Base-by-base conservation (phyloP, 2,888 invertebrate species). In the Tetranychus truncatus region DNA sequence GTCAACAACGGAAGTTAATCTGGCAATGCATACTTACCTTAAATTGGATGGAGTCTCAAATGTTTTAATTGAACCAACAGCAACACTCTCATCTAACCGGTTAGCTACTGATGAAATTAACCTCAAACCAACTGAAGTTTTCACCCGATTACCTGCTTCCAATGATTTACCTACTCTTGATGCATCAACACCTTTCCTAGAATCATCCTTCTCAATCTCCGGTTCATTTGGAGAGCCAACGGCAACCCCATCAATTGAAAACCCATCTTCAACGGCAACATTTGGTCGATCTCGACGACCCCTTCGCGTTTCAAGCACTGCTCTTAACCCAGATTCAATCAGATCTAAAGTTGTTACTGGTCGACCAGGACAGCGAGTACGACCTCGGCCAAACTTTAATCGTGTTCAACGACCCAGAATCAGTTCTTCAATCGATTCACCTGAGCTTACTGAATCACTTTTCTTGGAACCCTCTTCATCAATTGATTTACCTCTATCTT, bases 1-100 rank as follows among this genome's bases (percentile, higher is more conserved):
- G 34, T 75, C 78, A n/a, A 78, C 78, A 3, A 79, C 79, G 18
- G 78, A 78, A 74, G 79, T 79, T 9, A 79, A 79, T 75, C 69
- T 79, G 9, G 78, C 77, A 9, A 74, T 79, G 20, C 77, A 77
- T 72, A 79, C 79, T 6, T 74, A 77, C 9, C 72, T 79, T 15
- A 76, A 77, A 66, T 76, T 79, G 9, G 78, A 79, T 69, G 76
- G 77, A 65, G 72, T 79, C 9, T 75, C 66, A 24, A 79, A 79
- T 71, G 77, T 76, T 21, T 24, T 73, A 1, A 71, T 79, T 73
- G 34, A 77, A 69, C 73, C 74, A 4, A 45, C 72, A 6, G 44
- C 72, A 15, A 45, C 44, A 44, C 45, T 72, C 5, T 66, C 67
- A 72, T 55, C 55, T 55, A 67, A 67, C n/a, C 67, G 67, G 9